A percentile compares a stretch with the other conserved stretches of the same genome.
Conservation (phyloP, 2,888 invertebrate genomes). For the Strigamia maritima region DNA sequence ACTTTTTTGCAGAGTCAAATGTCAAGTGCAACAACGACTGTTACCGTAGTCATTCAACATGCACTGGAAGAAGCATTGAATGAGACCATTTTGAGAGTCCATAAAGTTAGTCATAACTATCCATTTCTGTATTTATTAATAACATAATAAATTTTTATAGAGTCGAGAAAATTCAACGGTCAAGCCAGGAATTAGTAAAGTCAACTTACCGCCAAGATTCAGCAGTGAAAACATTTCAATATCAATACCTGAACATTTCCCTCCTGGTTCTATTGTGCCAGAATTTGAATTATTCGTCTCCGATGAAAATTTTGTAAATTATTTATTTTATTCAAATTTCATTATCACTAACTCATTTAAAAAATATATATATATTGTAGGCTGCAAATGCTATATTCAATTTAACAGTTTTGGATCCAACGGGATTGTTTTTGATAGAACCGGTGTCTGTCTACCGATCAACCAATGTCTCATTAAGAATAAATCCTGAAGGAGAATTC, state of each 20-base stretch:
- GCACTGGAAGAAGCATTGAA: neutral
- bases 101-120: too few species aligned
- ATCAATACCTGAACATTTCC: conserved; percentile 15
- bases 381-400: neutral
- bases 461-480: neutral
- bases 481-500: neutral
- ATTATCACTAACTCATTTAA: neutral
- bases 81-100: neutral
- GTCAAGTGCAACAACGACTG: conserved; percentile 1
- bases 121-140: too few species aligned
- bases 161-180: neutral
- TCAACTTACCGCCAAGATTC: neutral
- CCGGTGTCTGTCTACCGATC: neutral
- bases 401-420: conserved; percentile 29
- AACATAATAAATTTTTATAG: neutral
- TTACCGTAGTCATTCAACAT: neutral
- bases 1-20: neutral
- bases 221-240: conserved; percentile 9
- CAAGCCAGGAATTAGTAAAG: neutral
- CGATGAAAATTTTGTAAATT: conserved; percentile 5
- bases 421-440: conserved; percentile 7
- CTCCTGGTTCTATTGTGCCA: neutral
- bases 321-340: neutral
- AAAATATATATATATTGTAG: neutral
- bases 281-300: neutral